These are phyloP conservation scores for Hyposoter dolosus DNA, from an alignment of 2,888 invertebrate genomes.

Conservation along the genomic window DNA sequence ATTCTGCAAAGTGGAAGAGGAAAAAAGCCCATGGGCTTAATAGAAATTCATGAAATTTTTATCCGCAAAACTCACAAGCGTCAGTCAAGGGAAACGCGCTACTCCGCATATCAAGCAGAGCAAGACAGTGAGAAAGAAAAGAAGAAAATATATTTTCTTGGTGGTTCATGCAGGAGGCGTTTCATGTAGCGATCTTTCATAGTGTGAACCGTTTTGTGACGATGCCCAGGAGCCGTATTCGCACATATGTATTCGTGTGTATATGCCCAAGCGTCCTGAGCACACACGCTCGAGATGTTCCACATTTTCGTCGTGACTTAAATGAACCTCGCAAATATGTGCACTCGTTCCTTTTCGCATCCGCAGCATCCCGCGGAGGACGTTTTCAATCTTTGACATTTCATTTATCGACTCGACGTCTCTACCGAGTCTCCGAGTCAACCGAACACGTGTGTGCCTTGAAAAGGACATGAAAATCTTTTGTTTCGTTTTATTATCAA, in stretches of 20 bases:
- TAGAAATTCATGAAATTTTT: conserved; percentile 85
- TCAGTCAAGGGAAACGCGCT: conserved; percentile 82
- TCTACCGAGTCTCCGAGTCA: background rate
- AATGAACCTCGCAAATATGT: conserved; percentile 65
- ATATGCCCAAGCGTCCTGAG: conserved; percentile 18
- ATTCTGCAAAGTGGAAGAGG: conserved; percentile 59
- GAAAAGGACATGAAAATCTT: conserved; percentile 21
- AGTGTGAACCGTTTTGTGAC: conserved; percentile 30
- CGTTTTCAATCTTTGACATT: conserved; percentile 65
- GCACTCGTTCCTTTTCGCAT: conserved; percentile 39
- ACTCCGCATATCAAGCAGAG: conserved; percentile 83
- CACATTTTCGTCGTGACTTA: conserved; percentile 62
- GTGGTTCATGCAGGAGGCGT: conserved; percentile 1
- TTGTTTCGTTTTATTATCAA: conserved; percentile 35
- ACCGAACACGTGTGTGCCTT: background rate
- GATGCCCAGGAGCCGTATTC: conserved; percentile 55
- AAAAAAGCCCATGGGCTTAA: conserved; percentile 81
- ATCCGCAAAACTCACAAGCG: conserved; percentile 83
- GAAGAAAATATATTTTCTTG: conserved; percentile 37
- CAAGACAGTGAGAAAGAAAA: conserved; percentile 13
- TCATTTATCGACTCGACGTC: conserved; percentile 62
- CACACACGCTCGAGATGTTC: conserved; percentile 64
- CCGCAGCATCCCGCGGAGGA: conserved; percentile 30
- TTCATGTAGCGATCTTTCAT: conserved; percentile 15
- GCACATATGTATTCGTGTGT: background rate